Percentiles rank a stretch among this genome's conserved stretches.
phyloP scores from a whole-genome alignment of 1,140 invertebrate species.

The Charaxes varanes region DNA sequence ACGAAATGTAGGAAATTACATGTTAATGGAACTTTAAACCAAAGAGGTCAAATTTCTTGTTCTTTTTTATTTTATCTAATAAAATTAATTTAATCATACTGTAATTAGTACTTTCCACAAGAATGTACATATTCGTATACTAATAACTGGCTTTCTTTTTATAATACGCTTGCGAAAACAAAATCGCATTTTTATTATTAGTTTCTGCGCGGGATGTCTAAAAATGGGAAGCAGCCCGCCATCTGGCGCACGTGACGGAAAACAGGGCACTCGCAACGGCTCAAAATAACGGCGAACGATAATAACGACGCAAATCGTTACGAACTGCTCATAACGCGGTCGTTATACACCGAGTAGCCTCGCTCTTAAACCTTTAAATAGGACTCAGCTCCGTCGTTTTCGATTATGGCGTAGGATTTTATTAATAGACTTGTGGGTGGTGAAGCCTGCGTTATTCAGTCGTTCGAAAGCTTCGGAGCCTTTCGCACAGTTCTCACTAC shows the following conservation, averaged over 20 bases:
- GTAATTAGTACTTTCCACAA: no score
- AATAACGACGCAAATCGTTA: constrained; percentile 44
- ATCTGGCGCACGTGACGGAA: constrained; percentile 29
- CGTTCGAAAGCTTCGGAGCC: constrained; percentile 38
- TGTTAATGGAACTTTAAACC: no score
- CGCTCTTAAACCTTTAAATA: constrained; percentile 43
- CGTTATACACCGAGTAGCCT: constrained; percentile 25
- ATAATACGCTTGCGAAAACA: no score
- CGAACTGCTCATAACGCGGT: constrained; percentile 30
- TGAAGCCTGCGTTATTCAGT: constrained; percentile 48
- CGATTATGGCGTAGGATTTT: constrained; percentile 33
- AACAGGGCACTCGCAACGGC: constrained; percentile 26
- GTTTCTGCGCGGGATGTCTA: no score
- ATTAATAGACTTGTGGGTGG: constrained; percentile 35
- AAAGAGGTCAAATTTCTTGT: no score
- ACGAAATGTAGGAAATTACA: no score
- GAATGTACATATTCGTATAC: no score
- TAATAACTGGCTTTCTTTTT: no score
- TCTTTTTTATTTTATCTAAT: no score
- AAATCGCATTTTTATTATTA: no score
- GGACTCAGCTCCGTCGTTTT: constrained; percentile 33
- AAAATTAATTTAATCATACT: no score
- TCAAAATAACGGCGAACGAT: constrained; percentile 35
- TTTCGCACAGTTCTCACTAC: constrained; percentile 34
- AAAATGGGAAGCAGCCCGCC: constrained; percentile 17